Base-by-base conservation (phyloP, 2,888 invertebrate species). In the Phalera bucephala region DNA sequence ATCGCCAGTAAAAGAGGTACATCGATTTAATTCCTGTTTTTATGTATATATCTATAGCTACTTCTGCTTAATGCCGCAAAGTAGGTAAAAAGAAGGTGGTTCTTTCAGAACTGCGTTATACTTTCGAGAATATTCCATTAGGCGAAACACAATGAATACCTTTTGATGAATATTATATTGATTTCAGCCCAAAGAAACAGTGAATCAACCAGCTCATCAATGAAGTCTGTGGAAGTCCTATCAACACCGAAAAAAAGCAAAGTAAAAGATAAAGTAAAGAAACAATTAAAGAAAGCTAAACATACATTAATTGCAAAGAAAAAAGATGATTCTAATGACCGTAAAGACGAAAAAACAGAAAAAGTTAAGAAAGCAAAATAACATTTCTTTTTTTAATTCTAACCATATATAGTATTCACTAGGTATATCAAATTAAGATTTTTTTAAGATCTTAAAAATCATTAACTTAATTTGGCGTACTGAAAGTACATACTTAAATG, bases 1-100 rank as follows among this genome's bases (percentile, higher is more conserved):
- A 92, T 95, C 76, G 93, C 91, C 52, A 80, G 82, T 57, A 93
- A 92, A 64, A 88, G 93, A 74, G 92, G 93, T 92, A 45, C 2
- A 2, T 22, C 10, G 8, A 14, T 17, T 17, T n/a, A 23, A 12
- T 17, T 17, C 3, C 17, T 17, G 17, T 17, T 28, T 28, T 28
- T 10, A 3, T 27, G 11, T 13, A 13, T 26, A 26, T 10, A 30
- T 3, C 1, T 27, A 4, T 8, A n/a, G 8, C 3, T 26, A 10
- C n/a, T 14, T 31, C 8, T 20, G 3, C 27, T n/a, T 23, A 32
- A 15, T 3, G 13, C 11, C 14, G n/a, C n/a, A n/a, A n/a, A n/a
- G n/a, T n/a, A n/a, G n/a, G n/a, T n/a, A n/a, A n/a, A n/a, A n/a
- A n/a, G n/a, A n/a, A n/a, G n/a, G n/a, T n/a, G n/a, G n/a, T n/a